These are phyloP conservation scores for Megaustenia siamemsis DNA, from an alignment of 2,888 invertebrate species.

Conservation along the genomic window DNA sequence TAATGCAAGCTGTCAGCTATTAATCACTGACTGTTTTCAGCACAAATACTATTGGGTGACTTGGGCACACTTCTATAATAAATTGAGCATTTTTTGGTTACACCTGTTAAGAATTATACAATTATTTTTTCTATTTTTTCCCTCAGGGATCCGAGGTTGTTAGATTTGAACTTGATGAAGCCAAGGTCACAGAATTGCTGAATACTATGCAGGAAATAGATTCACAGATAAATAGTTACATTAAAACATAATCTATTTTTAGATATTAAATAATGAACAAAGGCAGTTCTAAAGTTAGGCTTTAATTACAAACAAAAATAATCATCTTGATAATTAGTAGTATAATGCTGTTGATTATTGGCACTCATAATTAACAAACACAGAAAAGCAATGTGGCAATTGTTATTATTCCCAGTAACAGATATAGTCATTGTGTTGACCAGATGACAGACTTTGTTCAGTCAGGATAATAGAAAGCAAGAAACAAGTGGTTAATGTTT, in stretches of 20 bases:
- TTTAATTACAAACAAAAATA: not conserved
- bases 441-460: not conserved
- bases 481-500: too few species aligned
- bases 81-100: too few species aligned
- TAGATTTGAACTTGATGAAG: slow-evolving; percentile 75
- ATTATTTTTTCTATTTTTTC: slow-evolving; percentile 47
- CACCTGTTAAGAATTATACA: too few species aligned
- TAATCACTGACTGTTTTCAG: too few species aligned
- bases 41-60: too few species aligned
- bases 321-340: not conserved
- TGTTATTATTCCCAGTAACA: not conserved
- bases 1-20: too few species aligned
- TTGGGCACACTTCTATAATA: too few species aligned
- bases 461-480: not conserved
- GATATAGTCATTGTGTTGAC: not conserved
- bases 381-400: not conserved
- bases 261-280: not conserved
- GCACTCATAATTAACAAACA: not conserved
- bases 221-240: slow-evolving; percentile 68
- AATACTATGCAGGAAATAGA: slow-evolving; percentile 73
- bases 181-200: slow-evolving; percentile 66
- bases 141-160: slow-evolving; percentile 69
- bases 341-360: not conserved
- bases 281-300: not conserved
- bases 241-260: slow-evolving; percentile 52